Conservation (phyloP, 2,113 vertebrate species). For the Elaphurus davidianus region DNA sequence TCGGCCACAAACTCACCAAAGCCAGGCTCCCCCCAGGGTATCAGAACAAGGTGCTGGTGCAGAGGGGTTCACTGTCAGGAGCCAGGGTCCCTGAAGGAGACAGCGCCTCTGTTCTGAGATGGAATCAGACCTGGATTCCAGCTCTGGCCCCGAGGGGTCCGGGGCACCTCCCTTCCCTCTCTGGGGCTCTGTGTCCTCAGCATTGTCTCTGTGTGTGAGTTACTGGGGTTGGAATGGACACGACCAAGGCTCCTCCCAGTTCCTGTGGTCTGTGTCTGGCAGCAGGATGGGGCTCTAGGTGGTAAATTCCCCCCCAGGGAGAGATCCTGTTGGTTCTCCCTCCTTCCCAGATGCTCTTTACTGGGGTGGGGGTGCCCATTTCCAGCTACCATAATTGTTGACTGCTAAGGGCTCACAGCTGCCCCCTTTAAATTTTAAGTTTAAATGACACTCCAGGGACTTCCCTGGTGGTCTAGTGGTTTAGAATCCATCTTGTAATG, state of each 20-base stretch:
- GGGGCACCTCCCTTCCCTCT: not conserved
- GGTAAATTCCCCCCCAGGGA: accelerated
- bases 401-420: not conserved
- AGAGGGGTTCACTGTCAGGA: not conserved
- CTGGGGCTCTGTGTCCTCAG: not conserved
- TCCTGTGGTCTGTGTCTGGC: not conserved
- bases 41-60: not conserved
- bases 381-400: not conserved
- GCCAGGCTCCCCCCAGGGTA: too few relatives aligned
- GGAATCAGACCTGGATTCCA: not conserved
- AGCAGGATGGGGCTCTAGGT: not conserved
- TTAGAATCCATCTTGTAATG: not conserved
- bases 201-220: not conserved
- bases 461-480: not conserved
- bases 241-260: not conserved
- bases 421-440: not conserved
- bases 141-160: too few relatives aligned
- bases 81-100: not conserved
- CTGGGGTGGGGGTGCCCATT: not conserved
- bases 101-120: not conserved
- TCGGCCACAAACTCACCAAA: accelerated
- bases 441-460: not conserved
- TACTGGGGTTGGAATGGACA: not conserved
- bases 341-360: not conserved
- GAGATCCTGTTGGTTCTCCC: not conserved